Conservation (phyloP, 53 echinoderm and acorn worm species). For the Antedon mediterranea region DNA sequence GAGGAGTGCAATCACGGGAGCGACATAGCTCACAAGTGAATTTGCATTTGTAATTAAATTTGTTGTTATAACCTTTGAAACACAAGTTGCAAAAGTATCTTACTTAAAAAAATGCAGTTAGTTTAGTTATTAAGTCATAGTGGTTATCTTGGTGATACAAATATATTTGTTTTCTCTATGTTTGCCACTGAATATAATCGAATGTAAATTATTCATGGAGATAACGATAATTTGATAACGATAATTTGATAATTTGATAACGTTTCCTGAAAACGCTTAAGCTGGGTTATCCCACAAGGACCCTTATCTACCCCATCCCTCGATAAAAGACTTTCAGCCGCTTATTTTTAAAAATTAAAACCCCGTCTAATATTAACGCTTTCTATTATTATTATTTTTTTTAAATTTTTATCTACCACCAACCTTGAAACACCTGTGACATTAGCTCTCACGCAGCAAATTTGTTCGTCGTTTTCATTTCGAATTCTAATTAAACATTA, state of each 20-base stretch:
- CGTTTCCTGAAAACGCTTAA: constrained; percentile 27
- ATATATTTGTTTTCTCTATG: neutral
- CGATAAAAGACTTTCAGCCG: constrained; percentile 19
- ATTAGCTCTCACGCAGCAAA: constrained; percentile 38
- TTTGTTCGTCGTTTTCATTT: constrained; percentile 10
- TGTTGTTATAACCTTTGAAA: constrained; percentile 26
- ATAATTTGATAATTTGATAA: constrained; percentile 13
- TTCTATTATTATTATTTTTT: constrained; percentile 12
- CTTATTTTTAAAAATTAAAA: constrained; percentile 5
- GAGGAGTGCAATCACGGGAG: constrained; percentile 6
- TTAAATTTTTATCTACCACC: constrained; percentile 13
- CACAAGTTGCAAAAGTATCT: constrained; percentile 32
- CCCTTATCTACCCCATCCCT: constrained; percentile 18
- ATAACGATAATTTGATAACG: constrained; percentile 5
- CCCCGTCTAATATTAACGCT: constrained; percentile 15
- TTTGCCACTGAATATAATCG: constrained; percentile 18
- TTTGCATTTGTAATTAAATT: constrained; percentile 29
- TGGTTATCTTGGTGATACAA: neutral
- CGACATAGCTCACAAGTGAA: constrained; percentile 14
- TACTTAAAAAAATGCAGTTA: constrained; percentile 2
- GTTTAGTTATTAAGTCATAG: neutral
- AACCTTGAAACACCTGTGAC: constrained; percentile 34
- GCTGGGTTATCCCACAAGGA: constrained; percentile 34
- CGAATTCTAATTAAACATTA: constrained; percentile 20
- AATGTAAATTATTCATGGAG: constrained; percentile 26